Evolutionary conservation across 1,140 invertebrate genomes (phyloP).

Genomic region (Berghia stephanieae): DNA sequence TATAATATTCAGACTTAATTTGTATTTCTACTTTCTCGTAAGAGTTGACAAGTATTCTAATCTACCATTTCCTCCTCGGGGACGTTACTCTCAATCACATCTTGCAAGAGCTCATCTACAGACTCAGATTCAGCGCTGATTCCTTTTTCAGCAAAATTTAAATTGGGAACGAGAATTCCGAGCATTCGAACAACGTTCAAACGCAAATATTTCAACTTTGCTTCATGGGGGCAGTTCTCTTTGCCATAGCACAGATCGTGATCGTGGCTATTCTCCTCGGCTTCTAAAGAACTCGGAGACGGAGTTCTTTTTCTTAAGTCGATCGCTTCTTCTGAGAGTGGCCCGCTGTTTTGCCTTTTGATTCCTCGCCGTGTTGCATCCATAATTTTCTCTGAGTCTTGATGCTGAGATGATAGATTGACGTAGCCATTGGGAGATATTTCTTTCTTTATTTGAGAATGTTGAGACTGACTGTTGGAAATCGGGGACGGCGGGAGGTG

Average conservation of each 20-base stretch:
- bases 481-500: not conserved
- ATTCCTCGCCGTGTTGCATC: conserved; percentile 11
- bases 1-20: too few species aligned
- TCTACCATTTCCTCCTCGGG: conserved; percentile 57
- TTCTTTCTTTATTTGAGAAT: conserved; percentile 30
- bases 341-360: conserved; percentile 10
- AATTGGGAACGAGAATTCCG: conserved; percentile 62
- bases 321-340: conserved; percentile 33
- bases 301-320: conserved; percentile 33
- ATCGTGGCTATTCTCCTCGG: not conserved
- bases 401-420: too few species aligned
- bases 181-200: conserved; percentile 64
- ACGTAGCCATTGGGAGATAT: too few species aligned
- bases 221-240: conserved; percentile 51
- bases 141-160: conserved; percentile 63
- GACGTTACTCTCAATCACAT: conserved; percentile 65
- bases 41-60: too few species aligned
- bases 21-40: too few species aligned
- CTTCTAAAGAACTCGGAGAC: conserved; percentile 32
- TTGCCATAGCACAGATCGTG: conserved; percentile 26
- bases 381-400: too few species aligned
- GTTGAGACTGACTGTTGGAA: conserved; percentile 20
- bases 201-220: conserved; percentile 57
- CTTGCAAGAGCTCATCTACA: conserved; percentile 63
- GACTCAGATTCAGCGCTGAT: conserved; percentile 63